A percentile compares a stretch with the other conserved stretches of the same genome.
Evolutionary conservation across 2,797 vertebrate genomes (phyloP).

Genomic region (Sebastes goodei): DNA sequence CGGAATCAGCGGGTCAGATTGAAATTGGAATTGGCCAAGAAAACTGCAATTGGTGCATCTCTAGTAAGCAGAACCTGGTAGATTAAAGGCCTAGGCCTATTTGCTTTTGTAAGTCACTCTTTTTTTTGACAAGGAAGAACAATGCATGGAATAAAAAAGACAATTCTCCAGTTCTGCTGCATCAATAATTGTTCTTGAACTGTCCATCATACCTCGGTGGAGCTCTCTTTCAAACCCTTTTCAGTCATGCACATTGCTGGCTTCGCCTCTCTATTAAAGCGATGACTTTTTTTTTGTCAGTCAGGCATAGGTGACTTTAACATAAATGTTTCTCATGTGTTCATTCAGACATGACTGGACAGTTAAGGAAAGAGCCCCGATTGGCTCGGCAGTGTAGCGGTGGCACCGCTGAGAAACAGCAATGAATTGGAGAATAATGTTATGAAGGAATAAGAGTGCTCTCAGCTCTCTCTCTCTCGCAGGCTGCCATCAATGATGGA

Average conservation of each 20-base stretch:
- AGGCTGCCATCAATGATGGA: constrained; percentile 1
- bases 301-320: not conserved
- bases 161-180: not conserved
- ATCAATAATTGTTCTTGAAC: not conserved
- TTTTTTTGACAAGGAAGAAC: not conserved
- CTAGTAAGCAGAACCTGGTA: constrained; percentile 5
- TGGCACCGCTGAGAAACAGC: not conserved
- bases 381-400: not conserved
- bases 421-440: constrained; percentile 1
- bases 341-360: not conserved
- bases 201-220: not conserved
- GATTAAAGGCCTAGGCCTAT: not conserved
- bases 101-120: not conserved
- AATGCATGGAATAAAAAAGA: not conserved
- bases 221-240: not conserved
- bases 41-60: not conserved
- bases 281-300: not conserved
- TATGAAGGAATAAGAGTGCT: not conserved
- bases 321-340: not conserved
- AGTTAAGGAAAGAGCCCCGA: not conserved
- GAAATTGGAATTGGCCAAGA: not conserved
- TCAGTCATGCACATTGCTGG: not conserved
- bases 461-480: not conserved
- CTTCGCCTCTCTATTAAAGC: not conserved
- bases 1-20: not conserved